Conservation (phyloP, 2,113 vertebrate genomes). For the Zonotrichia leucophrys region DNA sequence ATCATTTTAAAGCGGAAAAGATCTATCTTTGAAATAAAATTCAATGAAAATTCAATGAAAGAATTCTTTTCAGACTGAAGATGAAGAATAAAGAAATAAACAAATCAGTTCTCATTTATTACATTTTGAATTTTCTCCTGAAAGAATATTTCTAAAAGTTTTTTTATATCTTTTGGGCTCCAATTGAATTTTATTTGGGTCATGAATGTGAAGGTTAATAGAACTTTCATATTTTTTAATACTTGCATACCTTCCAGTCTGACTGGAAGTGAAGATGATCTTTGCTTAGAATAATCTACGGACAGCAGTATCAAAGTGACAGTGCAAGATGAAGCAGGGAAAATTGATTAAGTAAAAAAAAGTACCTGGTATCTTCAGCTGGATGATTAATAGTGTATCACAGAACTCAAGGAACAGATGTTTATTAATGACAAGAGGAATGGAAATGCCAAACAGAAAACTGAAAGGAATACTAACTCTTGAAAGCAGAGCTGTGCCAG, state of each 20-base stretch:
- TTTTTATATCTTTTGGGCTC: neutral
- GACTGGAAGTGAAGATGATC: neutral
- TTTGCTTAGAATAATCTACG: neutral
- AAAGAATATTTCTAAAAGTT: neutral
- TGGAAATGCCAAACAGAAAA: neutral
- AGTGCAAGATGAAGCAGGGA: neutral
- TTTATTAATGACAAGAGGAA: slow-evolving; percentile 22
- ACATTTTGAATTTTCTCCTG: neutral
- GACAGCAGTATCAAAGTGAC: neutral
- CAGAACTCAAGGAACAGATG: neutral
- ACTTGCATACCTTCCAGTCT: neutral
- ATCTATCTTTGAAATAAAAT: neutral
- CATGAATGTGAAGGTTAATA: neutral
- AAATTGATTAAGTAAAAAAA: neutral
- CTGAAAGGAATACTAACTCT: slow-evolving; percentile 25
- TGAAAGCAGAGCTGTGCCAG: slow-evolving; percentile 2
- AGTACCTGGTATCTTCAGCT: neutral
- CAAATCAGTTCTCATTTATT: neutral
- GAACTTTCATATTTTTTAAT: neutral
- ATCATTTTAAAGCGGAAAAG: neutral
- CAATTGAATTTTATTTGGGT: neutral
- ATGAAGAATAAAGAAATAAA: neutral
- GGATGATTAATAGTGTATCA: neutral
- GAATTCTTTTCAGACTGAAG: neutral
- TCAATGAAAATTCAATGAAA: neutral